Base-by-base conservation (phyloP, 2,888 invertebrate species). In the Rotaria sp. region DNA sequence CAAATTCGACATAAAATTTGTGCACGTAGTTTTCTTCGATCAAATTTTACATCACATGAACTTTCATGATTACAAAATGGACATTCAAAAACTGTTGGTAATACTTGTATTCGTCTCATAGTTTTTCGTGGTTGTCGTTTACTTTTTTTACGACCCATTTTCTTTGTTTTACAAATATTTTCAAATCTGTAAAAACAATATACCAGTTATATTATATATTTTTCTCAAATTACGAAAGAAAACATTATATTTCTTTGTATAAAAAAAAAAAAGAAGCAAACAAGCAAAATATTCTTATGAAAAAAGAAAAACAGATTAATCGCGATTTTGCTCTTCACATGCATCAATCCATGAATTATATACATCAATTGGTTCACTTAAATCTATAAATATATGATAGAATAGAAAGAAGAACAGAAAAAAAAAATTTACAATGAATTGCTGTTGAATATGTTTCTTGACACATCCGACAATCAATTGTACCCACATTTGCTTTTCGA, bases 301-400 rank as follows among this genome's bases (percentile, higher is more conserved):
- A 35, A 67, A 67, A n/a, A n/a, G n/a, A 24, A n/a, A 10, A 57
- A n/a, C 11, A 0, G n/a, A 30, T 67, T 67, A 67, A 35, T 67
- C 67, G 13, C 67, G 35, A 67, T 67, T 67, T 35, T 67, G 35
- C 5, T 67, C 67, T 93, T 99, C 98, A 92, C 98, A 99, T 1
- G 97, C 98, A 93, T 99, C 98, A 87, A 99, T 97, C 98, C 98
- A 99, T 91, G 98, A 98, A 92, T 97, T 97, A 91, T 98, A 99
- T 30, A 99, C 98, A 93, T 99, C 99, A 88, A 99, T 94, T 13
- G 98, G 95, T 91, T 99, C 98, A 18, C 97, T 97, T 87, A 99
- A 93, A 90, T 93, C 91, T 91, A 80, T 45, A 91, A 91, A 87
- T 38, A 80, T 52, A 13, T 52, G 57, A 55, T n/a, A 21, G 52